These are phyloP conservation scores for Cyprinus carpio DNA, from an alignment of 2,113 vertebrate genomes.

Conservation along the genomic window DNA sequence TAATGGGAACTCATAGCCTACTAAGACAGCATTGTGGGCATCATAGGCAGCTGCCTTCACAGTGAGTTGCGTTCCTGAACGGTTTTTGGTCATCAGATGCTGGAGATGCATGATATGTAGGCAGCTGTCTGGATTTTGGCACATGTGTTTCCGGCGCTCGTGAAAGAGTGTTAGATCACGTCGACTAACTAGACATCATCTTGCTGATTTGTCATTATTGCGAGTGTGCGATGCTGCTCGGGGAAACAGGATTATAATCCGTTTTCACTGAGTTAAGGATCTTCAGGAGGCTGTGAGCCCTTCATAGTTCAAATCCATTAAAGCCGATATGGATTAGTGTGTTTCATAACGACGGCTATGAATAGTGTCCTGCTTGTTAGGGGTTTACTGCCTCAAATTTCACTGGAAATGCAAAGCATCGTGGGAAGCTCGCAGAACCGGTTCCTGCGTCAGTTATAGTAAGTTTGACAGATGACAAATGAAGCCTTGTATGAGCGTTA, in stretches of 20 bases:
- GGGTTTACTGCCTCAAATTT: not conserved
- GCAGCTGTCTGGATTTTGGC: not conserved
- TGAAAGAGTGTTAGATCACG: too few species aligned
- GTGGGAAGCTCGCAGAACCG: not conserved
- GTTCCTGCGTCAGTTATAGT: not conserved
- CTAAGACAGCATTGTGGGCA: not conserved
- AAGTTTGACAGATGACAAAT: not conserved
- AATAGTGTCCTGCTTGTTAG: not conserved
- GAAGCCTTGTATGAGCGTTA: not conserved
- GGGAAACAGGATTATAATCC: not conserved
- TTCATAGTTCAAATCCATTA: slow-evolving; percentile 15
- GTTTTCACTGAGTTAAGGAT: slow-evolving; percentile 1
- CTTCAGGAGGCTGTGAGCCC: slow-evolving; percentile 19
- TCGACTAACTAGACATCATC: not conserved
- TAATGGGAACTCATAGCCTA: not conserved
- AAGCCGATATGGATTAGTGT: slow-evolving; percentile 10
- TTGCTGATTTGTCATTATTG: not conserved
- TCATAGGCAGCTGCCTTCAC: not conserved
- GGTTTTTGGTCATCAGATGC: not conserved
- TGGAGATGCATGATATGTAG: not conserved
- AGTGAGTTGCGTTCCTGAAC: not conserved
- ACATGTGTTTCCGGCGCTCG: not conserved
- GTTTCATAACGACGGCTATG: not conserved
- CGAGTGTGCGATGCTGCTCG: too few species aligned
- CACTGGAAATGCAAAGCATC: slow-evolving; percentile 7